Evolutionary conservation across 64 coral and sea anemone species (phyloP).

Genomic region (Platygyra sinensis): DNA sequence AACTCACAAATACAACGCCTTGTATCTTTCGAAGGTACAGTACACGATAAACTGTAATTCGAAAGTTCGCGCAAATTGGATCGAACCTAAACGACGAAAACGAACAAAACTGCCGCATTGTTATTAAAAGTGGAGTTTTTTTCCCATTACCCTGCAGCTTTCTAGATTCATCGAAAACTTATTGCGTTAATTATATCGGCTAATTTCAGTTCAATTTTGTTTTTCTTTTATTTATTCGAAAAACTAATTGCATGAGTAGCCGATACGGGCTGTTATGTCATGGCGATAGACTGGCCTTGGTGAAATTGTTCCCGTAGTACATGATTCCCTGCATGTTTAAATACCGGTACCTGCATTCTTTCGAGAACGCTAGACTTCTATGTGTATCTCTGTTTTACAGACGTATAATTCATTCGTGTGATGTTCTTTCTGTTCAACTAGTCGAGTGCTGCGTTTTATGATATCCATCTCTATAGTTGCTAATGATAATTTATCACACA

Average conservation of each 20-base stretch:
- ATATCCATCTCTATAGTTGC: not conserved
- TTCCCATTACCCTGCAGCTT: not conserved
- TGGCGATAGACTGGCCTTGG: not conserved
- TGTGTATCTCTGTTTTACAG: too few relatives aligned
- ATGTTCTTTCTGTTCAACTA: not conserved
- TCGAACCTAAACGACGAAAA: not conserved
- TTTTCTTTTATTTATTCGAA: slow-evolving; percentile 3
- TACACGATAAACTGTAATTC: too few relatives aligned
- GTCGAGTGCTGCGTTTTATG: not conserved
- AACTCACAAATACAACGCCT: not conserved
- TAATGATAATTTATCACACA: not conserved
- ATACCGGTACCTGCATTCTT: too few relatives aligned
- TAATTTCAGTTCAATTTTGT: slow-evolving; percentile 2
- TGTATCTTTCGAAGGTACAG: not conserved
- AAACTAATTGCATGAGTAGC: not conserved
- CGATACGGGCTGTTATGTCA: not conserved
- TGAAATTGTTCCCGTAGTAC: too few relatives aligned
- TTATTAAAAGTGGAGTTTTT: not conserved
- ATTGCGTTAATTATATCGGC: too few relatives aligned
- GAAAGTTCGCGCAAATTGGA: not conserved
- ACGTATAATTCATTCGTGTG: not conserved
- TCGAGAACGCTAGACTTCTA: too few relatives aligned
- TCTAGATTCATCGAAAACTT: not conserved
- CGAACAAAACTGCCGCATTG: not conserved
- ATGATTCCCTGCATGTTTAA: too few relatives aligned